Evolutionary conservation across 2,113 vertebrate genomes (phyloP).

Genomic region (Brevimyrus niger): DNA sequence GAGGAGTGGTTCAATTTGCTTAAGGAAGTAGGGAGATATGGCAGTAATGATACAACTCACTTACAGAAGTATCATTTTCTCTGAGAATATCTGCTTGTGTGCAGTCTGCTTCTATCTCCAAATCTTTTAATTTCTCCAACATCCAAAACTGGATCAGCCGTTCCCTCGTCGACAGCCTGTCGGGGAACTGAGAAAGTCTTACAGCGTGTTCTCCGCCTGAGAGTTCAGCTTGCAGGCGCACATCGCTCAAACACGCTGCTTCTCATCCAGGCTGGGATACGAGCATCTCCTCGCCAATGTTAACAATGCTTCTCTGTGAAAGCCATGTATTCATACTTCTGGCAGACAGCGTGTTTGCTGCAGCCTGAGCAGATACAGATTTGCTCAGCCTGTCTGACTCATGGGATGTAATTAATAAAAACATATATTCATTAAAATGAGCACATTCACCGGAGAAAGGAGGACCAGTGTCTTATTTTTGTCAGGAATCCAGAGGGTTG

Average conservation of each 20-base stretch:
- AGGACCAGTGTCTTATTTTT: not conserved
- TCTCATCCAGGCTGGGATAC: not conserved
- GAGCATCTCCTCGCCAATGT: not conserved
- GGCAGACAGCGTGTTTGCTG: not conserved
- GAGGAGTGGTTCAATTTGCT: not conserved
- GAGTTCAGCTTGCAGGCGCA: not conserved
- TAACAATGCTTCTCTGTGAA: constrained; percentile 1
- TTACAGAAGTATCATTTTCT: not conserved
- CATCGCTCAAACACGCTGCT: not conserved
- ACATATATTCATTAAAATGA: not conserved
- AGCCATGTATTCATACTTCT: not conserved
- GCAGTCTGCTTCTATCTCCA: not conserved
- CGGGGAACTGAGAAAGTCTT: not conserved
- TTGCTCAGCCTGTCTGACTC: not conserved
- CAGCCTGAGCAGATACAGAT: not conserved
- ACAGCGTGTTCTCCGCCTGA: not conserved
- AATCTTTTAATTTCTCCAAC: constrained; percentile 17
- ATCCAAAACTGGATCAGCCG: constrained; percentile 4
- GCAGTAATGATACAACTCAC: not conserved
- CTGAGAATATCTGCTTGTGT: not conserved
- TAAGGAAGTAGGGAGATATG: not conserved
- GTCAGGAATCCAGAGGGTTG: not conserved
- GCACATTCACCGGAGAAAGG: not conserved
- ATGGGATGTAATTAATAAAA: not conserved
- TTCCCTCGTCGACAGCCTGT: not conserved